phyloP scores from a whole-genome alignment of 1,140 invertebrate species.

The Drosophila ohnishii region DNA sequence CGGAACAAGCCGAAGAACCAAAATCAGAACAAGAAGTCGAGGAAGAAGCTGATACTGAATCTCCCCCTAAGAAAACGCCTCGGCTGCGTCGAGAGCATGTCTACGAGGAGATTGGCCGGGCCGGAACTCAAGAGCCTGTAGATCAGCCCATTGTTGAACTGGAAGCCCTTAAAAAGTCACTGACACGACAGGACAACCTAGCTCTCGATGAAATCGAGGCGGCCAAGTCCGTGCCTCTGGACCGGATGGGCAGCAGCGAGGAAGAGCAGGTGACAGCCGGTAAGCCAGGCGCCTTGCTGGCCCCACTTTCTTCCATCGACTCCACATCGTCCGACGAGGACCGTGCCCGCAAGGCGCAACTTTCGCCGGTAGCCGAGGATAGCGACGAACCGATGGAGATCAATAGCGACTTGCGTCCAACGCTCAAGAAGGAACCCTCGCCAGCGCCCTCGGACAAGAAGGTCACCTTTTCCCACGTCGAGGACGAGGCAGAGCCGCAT shows the following conservation, averaged over 20 bases:
- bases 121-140: conserved; percentile 58
- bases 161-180: conserved; percentile 65
- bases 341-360: conserved; percentile 52
- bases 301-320: conserved; percentile 79
- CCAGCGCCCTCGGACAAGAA: conserved; percentile 81
- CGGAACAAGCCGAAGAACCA: conserved; percentile 44
- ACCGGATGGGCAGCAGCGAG: conserved; percentile 82
- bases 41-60: conserved; percentile 17
- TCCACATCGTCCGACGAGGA: conserved; percentile 80
- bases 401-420: conserved; percentile 43
- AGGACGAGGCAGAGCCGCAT: conserved; percentile 81
- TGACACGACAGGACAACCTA: conserved; percentile 68
- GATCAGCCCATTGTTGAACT: conserved; percentile 57
- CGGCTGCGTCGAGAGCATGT: conserved; percentile 85
- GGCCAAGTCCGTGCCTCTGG: conserved; percentile 65
- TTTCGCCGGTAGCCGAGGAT: conserved; percentile 74
- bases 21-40: conserved; percentile 5
- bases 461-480: conserved; percentile 81
- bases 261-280: conserved; percentile 68
- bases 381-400: conserved; percentile 60
- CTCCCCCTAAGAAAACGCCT: conserved; percentile 77
- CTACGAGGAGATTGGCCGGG: conserved; percentile 85
- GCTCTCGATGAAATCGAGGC: conserved; percentile 67
- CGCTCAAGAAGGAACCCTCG: conserved; percentile 76
- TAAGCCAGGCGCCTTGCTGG: conserved; percentile 50